phyloP scores from a whole-genome alignment of 2,888 invertebrate species.

The Timema podura region DNA sequence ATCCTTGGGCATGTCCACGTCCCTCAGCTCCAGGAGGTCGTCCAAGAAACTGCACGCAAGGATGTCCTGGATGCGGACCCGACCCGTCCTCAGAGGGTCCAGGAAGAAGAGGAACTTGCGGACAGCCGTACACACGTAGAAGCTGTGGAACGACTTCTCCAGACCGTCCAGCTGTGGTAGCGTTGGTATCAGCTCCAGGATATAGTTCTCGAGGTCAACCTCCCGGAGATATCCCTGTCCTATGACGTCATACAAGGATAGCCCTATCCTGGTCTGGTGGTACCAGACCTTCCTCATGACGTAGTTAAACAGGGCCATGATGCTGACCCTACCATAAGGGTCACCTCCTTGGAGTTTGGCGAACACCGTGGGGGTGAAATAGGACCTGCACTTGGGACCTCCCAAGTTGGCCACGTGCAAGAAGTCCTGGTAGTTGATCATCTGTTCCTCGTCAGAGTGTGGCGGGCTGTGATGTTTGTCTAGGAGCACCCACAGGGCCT shows the following conservation, averaged over 20 bases:
- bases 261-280: slow-evolving; percentile 88
- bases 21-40: slow-evolving; percentile 82
- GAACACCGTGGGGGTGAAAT: slow-evolving; percentile 83
- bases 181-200: slow-evolving; percentile 88
- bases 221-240: slow-evolving; percentile 88
- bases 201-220: slow-evolving; percentile 93
- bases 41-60: slow-evolving; percentile 88
- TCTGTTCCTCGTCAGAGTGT: slow-evolving; percentile 69
- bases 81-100: slow-evolving; percentile 81
- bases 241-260: slow-evolving; percentile 87
- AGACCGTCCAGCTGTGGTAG: slow-evolving; percentile 84
- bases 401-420: slow-evolving; percentile 71
- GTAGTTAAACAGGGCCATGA: slow-evolving; percentile 89
- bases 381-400: slow-evolving; percentile 73
- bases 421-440: slow-evolving; percentile 82
- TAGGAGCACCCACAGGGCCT: slow-evolving; percentile 74
- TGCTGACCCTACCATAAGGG: slow-evolving; percentile 79
- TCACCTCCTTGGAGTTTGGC: slow-evolving; percentile 84
- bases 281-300: slow-evolving; percentile 94
- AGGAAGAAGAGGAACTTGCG: slow-evolving; percentile 95
- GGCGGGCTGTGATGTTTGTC: slow-evolving; percentile 77
- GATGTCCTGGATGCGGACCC: slow-evolving; percentile 87
- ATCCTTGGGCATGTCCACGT: slow-evolving; percentile 78
- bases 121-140: slow-evolving; percentile 94
- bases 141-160: slow-evolving; percentile 90